phyloP scores from a whole-genome alignment of 2,888 invertebrate species.

The Eilema sororculum region DNA sequence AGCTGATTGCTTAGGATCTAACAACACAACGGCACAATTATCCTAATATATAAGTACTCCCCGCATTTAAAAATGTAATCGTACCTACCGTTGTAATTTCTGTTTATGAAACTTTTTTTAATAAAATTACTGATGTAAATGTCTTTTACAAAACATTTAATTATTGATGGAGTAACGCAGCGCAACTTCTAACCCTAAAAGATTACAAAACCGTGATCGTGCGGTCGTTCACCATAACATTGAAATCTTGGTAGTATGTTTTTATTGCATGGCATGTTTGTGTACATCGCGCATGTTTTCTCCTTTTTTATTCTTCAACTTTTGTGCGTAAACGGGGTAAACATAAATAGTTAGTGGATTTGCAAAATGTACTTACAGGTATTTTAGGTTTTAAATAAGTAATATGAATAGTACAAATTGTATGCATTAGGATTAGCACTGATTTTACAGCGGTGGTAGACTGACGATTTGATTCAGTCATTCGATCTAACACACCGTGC shows the following conservation, averaged over 20 bases:
- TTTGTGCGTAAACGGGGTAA: neutral
- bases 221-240: conserved; percentile 36
- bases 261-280: conserved; percentile 47
- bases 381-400: too few relatives aligned
- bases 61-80: neutral
- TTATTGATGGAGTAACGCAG: conserved; percentile 17
- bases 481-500: too few relatives aligned
- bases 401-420: too few relatives aligned
- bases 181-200: conserved; percentile 27
- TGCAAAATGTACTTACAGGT: neutral
- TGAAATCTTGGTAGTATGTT: conserved; percentile 30
- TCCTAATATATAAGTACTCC: neutral
- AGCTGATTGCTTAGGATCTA: neutral
- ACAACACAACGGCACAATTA: neutral
- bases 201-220: conserved; percentile 33
- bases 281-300: conserved; percentile 36
- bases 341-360: neutral
- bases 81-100: neutral
- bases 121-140: conserved; percentile 6
- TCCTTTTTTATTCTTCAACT: conserved; percentile 46
- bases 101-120: conserved; percentile 13
- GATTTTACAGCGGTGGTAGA: too few relatives aligned
- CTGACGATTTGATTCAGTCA: too few relatives aligned
- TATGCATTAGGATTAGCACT: too few relatives aligned
- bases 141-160: conserved; percentile 16